Conservation (phyloP, 1,140 invertebrate species). For the Cepaea nemoralis region DNA sequence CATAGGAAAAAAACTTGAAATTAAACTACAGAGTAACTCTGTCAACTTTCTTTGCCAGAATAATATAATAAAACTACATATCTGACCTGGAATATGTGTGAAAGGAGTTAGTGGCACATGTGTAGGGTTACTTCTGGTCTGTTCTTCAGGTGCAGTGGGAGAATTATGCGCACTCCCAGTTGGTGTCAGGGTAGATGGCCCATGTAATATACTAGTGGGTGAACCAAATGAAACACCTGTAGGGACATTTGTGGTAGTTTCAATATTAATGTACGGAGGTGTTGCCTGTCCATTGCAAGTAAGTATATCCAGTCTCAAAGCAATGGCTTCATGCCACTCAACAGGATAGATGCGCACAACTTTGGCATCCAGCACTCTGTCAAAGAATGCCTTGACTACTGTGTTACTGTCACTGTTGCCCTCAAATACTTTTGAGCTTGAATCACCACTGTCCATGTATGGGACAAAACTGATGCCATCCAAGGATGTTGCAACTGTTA, state of each 20-base stretch:
- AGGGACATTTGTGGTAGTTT: not conserved
- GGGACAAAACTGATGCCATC: conserved; percentile 59
- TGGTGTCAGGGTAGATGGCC: not conserved
- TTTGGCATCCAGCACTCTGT: conserved; percentile 47
- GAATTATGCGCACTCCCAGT: not conserved
- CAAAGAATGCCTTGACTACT: conserved; percentile 49
- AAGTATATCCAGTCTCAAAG: conserved; percentile 52
- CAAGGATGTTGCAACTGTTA: conserved; percentile 60
- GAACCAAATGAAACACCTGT: not conserved
- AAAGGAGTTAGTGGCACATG: not conserved
- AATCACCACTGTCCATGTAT: conserved; percentile 43
- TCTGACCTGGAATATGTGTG: not conserved
- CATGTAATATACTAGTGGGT: not conserved
- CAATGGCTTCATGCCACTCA: conserved; percentile 56
- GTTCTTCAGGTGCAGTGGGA: not conserved
- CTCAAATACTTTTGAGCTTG: conserved; percentile 47
- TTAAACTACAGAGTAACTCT: too few species aligned
- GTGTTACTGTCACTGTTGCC: conserved; percentile 58
- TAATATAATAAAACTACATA: too few species aligned
- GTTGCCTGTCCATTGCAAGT: conserved; percentile 29
- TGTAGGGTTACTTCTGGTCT: not conserved
- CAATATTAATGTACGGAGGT: not conserved
- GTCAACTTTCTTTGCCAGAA: too few species aligned
- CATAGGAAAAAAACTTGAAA: too few species aligned
- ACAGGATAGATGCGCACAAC: conserved; percentile 56